Evolutionary conservation across 2,113 vertebrate genomes (phyloP), one percentile per base, ranked within the genome.

Genomic region (Catagonus wagneri): DNA sequence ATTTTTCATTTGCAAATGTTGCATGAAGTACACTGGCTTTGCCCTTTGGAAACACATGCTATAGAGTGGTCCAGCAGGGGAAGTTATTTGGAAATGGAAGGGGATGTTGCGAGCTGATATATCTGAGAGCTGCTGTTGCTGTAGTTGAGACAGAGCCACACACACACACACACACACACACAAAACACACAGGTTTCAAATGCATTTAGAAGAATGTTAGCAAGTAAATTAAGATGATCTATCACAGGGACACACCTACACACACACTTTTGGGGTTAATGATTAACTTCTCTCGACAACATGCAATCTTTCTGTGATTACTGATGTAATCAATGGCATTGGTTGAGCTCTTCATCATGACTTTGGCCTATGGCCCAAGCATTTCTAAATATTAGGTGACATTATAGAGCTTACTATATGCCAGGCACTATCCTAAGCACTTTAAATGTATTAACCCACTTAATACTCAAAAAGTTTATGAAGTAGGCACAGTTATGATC

Each of bases 51-150:
- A 98, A 95, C 87, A 89, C 44, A 58, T 32, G 71, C 71, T 7
- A 78, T 92, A 71, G 95, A n/a, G 75, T 96, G 3, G 85, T 80
- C 83, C 88, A 84, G 93, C 10, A 97, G n/a, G 83, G 97, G 96
- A 98, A 98, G 63, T 97, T 92, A 98, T 97, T 96, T 98, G 97
- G 98, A 98, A 97, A 97, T 66, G 90, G 98, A 98, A 98, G 19
- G 97, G 98, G 97, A 98, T 98, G 96, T 78, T 93, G 97, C 80
- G 89, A 96, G 80, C 23, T 72, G 75, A 75, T 13, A 65, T 22
- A 36, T 20, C 17, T 75, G 60, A 83, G 54, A 80, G 32, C 44
- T 58, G 60, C 75, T 9, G 16, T 83, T 71, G 32, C 44, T 58
- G 60, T 75, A 11, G 16, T 83, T 71, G 16, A 79, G 20, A 11